Percentiles rank a stretch among this genome's conserved stretches.
phyloP scores from a whole-genome alignment of 2,113 vertebrate genomes.

The Nothoprocta pentlandii region DNA sequence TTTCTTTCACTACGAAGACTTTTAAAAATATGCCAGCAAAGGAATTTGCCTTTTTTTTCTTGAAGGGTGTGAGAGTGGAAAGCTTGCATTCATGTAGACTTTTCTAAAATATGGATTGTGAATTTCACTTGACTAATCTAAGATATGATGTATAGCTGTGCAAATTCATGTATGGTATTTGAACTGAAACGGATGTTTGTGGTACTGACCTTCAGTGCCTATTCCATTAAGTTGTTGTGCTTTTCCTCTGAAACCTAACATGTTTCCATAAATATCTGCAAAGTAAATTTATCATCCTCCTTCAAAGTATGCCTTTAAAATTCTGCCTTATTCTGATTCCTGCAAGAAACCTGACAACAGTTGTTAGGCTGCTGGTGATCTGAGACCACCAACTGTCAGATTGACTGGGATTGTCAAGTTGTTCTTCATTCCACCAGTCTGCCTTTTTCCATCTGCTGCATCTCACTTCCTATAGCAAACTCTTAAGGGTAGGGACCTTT shows the following conservation, averaged over 20 bases:
- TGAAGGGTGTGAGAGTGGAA: background rate
- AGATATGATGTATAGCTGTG: background rate
- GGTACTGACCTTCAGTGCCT: background rate
- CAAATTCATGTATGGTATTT: background rate
- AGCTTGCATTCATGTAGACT: background rate
- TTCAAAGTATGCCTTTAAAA: background rate
- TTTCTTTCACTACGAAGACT: background rate
- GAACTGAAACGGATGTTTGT: background rate
- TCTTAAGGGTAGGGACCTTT: background rate
- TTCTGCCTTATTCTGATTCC: background rate
- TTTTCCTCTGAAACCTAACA: background rate
- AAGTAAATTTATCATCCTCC: background rate
- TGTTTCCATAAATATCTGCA: background rate
- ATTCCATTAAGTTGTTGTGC: background rate
- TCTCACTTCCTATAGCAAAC: background rate
- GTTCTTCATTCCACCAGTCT: background rate
- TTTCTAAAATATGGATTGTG: background rate
- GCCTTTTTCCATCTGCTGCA: conserved; percentile 9
- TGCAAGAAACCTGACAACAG: background rate
- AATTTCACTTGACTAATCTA: background rate
- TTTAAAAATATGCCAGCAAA: background rate
- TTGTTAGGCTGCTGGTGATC: conserved; percentile 7
- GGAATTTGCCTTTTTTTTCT: background rate
- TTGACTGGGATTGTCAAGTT: background rate
- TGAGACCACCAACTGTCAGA: background rate